phyloP scores from a whole-genome alignment of 2,113 vertebrate genomes.

The Engraulis encrasicolus region DNA sequence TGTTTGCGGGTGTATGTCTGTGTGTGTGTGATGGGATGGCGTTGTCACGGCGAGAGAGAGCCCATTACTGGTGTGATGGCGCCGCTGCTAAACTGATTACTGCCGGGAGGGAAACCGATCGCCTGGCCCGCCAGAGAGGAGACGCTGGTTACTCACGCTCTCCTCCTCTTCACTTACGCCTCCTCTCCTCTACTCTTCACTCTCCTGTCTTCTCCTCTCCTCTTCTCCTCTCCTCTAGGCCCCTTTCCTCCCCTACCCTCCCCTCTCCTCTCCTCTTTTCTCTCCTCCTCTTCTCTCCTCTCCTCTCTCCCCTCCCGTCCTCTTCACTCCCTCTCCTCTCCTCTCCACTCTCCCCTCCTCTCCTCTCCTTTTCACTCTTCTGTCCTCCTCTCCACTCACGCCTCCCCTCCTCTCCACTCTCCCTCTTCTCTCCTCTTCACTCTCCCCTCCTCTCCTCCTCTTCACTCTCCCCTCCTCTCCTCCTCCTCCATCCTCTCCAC shows the following conservation, averaged over 20 bases:
- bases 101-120: conserved; percentile 52
- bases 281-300: background rate
- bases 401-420: no score
- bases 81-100: conserved; percentile 64
- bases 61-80: conserved; percentile 51
- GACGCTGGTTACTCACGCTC: background rate
- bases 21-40: conserved; percentile 68
- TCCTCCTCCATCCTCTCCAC: background rate
- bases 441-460: background rate
- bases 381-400: no score
- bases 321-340: no score
- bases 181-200: no score
- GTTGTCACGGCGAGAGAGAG: conserved; percentile 71
- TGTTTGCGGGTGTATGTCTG: conserved; percentile 67
- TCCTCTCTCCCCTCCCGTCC: background rate
- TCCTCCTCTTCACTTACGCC: no score
- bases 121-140: background rate
- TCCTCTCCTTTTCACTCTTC: no score
- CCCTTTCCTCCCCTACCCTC: no score
- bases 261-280: no score
- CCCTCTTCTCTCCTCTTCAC: background rate
- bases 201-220: no score
- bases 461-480: background rate
- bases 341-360: no score
- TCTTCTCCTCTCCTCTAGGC: no score